Conservation (phyloP, 1,140 invertebrate species). For the Drosophila fuyamai region DNA sequence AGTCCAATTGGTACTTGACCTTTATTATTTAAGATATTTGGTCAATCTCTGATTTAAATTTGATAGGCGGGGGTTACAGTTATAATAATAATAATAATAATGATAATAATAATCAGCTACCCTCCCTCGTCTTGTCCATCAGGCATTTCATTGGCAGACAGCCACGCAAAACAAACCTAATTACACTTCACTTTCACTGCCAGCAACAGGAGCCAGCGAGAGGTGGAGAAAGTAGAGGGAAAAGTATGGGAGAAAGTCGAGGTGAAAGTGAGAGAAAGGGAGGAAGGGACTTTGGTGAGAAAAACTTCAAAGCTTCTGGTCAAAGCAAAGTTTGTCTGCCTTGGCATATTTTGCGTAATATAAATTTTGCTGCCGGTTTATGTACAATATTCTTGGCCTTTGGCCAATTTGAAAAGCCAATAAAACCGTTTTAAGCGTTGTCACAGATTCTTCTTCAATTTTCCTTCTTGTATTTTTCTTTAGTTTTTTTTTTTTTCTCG, state of each 20-base stretch:
- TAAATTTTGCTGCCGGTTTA: slow-evolving; percentile 35
- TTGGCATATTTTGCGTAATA: slow-evolving; percentile 48
- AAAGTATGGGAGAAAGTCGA: not conserved
- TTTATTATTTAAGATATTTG: slow-evolving; percentile 26
- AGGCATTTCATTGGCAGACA: slow-evolving; percentile 76
- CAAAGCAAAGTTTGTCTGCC: slow-evolving; percentile 43
- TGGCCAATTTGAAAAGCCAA: slow-evolving; percentile 73
- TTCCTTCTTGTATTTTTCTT: not conserved
- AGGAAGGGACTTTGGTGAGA: slow-evolving; percentile 23
- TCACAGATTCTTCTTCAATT: slow-evolving; percentile 22
- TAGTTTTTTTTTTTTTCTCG: not conserved
- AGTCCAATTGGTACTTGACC: not conserved
- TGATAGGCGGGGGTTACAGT: not conserved
- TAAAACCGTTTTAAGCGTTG: slow-evolving; percentile 72
- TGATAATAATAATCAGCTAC: slow-evolving; percentile 14
- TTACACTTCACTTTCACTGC: slow-evolving; percentile 72
- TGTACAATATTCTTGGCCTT: slow-evolving; percentile 61
- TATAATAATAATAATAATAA: slow-evolving; percentile 8
- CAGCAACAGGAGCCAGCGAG: slow-evolving; percentile 27
- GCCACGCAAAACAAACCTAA: slow-evolving; percentile 78
- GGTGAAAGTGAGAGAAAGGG: not conserved
- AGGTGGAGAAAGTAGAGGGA: not conserved
- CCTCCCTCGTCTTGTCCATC: slow-evolving; percentile 1
- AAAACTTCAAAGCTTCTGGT: slow-evolving; percentile 60
- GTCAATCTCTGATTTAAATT: slow-evolving; percentile 6